A percentile compares a stretch with the other conserved stretches of the same genome.
Evolutionary conservation across 2,888 invertebrate species (phyloP).

Genomic region (Hydrotaea diabolus): DNA sequence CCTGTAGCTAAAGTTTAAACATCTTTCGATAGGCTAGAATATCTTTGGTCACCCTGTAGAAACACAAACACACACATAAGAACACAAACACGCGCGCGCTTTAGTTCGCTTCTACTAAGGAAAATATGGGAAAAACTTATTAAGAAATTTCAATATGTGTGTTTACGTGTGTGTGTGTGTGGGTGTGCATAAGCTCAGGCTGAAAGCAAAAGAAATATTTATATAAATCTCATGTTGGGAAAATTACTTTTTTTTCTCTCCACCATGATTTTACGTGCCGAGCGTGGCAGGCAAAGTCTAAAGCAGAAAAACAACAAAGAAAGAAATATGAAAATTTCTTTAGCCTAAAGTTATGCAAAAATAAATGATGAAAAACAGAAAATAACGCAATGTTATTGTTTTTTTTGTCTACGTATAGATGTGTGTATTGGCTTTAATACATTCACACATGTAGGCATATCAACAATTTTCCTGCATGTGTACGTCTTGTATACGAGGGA

Average conservation of each 20-base stretch:
- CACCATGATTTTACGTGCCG: slow-evolving; percentile 14
- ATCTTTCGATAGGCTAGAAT: no score
- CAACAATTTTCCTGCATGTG: no score
- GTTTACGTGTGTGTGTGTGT: slow-evolving; percentile 5
- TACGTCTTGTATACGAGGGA: no score
- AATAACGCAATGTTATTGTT: slow-evolving; percentile 14
- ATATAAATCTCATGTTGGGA: slow-evolving; percentile 14
- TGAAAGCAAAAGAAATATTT: not conserved
- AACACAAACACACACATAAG: not conserved
- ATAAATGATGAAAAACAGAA: slow-evolving; percentile 5
- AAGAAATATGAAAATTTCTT: slow-evolving; percentile 2
- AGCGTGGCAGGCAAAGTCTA: not conserved
- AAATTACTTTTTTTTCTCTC: slow-evolving; percentile 23
- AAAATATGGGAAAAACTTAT: slow-evolving; percentile 18
- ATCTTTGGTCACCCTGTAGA: no score
- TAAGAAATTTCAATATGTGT: slow-evolving; percentile 15
- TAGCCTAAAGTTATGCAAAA: slow-evolving; percentile 14
- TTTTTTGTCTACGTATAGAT: not conserved
- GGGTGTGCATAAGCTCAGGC: not conserved
- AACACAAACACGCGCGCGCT: not conserved
- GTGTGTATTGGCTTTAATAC: slow-evolving; percentile 1
- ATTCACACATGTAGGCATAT: not conserved
- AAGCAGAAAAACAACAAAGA: not conserved
- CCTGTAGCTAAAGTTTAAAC: no score
- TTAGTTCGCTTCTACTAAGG: not conserved